Conservation (phyloP, 2,113 vertebrate species). For the Pseudorhombus dupliciocellatus region DNA sequence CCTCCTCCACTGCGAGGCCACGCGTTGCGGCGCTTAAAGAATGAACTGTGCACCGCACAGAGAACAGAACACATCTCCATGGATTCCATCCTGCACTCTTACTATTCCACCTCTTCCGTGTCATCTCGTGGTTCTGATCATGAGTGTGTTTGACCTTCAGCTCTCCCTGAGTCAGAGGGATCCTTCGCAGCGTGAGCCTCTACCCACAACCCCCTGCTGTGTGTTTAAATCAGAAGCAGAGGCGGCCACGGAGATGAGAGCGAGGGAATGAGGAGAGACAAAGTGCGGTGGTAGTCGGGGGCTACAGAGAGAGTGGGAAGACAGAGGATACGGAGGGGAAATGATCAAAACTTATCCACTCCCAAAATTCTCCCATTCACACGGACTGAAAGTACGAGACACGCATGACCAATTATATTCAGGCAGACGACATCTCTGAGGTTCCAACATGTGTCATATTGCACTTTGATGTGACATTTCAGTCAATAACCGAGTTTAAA, state of each 20-base stretch:
- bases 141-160: conserved; percentile 79
- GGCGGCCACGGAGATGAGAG: conserved; percentile 33
- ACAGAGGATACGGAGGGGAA: conserved; percentile 32
- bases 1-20: conserved; percentile 8
- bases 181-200: conserved; percentile 77
- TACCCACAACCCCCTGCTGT: conserved; percentile 76
- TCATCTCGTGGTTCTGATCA: conserved; percentile 68
- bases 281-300: conserved; percentile 23
- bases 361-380: conserved; percentile 33
- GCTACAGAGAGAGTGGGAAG: conserved; percentile 21
- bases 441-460: conserved; percentile 28
- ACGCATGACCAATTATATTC: conserved; percentile 31
- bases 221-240: conserved; percentile 76
- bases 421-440: conserved; percentile 19
- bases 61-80: conserved; percentile 21
- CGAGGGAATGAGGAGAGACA: conserved; percentile 34
- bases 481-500: conserved; percentile 9
- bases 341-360: conserved; percentile 57
- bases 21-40: conserved; percentile 22
- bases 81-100: conserved; percentile 41
- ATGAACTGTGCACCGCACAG: conserved; percentile 5
- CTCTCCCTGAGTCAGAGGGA: conserved; percentile 75
- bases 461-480: conserved; percentile 32
- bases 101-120: conserved; percentile 50
- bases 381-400: conserved; percentile 34